Percentiles rank a stretch among this genome's conserved stretches.
Evolutionary conservation across 1,140 invertebrate genomes (phyloP).

Genomic region (Drosophila murphyi): DNA sequence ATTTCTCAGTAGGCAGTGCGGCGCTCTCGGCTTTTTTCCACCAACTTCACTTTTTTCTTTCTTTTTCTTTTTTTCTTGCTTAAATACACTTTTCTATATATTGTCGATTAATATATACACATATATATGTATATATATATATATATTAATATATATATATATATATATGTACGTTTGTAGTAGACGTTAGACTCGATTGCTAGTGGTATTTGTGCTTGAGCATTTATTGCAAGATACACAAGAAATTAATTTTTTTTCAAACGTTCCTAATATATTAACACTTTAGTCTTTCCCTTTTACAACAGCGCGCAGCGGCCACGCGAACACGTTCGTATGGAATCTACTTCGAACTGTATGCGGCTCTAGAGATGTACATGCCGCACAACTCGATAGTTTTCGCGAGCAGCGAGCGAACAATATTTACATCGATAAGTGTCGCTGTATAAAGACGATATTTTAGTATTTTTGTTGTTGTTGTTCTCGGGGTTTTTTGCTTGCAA

Average conservation of each 20-base stretch:
- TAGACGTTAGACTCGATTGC: constrained; percentile 34
- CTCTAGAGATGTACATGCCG: constrained; percentile 21
- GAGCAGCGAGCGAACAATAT: background rate
- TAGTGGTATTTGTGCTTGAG: constrained; percentile 22
- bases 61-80: constrained; percentile 25
- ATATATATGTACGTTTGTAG: constrained; percentile 8
- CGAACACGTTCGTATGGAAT: constrained; percentile 61
- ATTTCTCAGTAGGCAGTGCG: constrained; percentile 59
- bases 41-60: constrained; percentile 45
- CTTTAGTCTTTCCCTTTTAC: constrained; percentile 48
- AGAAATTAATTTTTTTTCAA: constrained; percentile 31
- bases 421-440: constrained; percentile 8
- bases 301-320: constrained; percentile 61
- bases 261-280: constrained; percentile 36
- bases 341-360: constrained; percentile 56
- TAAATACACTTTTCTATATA: constrained; percentile 27
- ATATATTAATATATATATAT: constrained; percentile 14
- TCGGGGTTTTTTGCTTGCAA: background rate
- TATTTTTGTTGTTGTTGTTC: background rate
- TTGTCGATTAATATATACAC: constrained; percentile 20
- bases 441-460: background rate
- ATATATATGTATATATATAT: constrained; percentile 31
- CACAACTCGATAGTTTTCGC: constrained; percentile 26
- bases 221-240: constrained; percentile 43
- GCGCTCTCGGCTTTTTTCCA: constrained; percentile 59